phyloP scores from a whole-genome alignment of 1,140 invertebrate species.

The Lepidotrigona ventralis region DNA sequence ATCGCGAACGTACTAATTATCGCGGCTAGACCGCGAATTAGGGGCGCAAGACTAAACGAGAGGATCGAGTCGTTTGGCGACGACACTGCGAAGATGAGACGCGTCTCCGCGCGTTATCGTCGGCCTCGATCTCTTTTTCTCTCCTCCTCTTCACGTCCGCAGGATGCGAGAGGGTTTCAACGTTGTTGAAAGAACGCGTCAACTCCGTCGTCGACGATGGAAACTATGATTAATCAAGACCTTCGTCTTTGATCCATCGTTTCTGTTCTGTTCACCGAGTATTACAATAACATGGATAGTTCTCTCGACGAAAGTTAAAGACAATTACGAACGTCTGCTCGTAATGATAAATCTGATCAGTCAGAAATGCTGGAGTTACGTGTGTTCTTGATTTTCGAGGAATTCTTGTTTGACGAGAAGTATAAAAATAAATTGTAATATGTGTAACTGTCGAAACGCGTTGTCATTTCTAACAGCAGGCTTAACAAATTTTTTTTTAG shows the following conservation, averaged over 20 bases:
- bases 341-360: background rate
- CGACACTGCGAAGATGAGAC: slow-evolving; percentile 17
- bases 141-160: slow-evolving; percentile 24
- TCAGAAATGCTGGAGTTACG: background rate
- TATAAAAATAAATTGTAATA: no score
- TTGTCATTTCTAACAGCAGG: no score
- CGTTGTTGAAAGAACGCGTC: background rate
- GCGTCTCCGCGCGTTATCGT: slow-evolving; percentile 50
- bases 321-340: background rate
- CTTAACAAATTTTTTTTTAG: no score
- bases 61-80: slow-evolving; percentile 41
- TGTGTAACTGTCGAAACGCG: no score
- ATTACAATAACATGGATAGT: background rate
- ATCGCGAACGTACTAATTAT: slow-evolving; percentile 61
- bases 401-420: no score
- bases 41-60: slow-evolving; percentile 59
- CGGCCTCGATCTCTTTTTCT: slow-evolving; percentile 54
- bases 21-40: slow-evolving; percentile 63
- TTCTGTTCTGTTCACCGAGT: background rate
- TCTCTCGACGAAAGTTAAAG: background rate
- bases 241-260: background rate
- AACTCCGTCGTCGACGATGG: slow-evolving; percentile 20
- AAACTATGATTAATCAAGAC: slow-evolving; percentile 8
- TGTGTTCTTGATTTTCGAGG: no score
- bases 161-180: slow-evolving; percentile 50